phyloP scores from a whole-genome alignment of 2,797 vertebrate species.

The Esox masquinongy region DNA sequence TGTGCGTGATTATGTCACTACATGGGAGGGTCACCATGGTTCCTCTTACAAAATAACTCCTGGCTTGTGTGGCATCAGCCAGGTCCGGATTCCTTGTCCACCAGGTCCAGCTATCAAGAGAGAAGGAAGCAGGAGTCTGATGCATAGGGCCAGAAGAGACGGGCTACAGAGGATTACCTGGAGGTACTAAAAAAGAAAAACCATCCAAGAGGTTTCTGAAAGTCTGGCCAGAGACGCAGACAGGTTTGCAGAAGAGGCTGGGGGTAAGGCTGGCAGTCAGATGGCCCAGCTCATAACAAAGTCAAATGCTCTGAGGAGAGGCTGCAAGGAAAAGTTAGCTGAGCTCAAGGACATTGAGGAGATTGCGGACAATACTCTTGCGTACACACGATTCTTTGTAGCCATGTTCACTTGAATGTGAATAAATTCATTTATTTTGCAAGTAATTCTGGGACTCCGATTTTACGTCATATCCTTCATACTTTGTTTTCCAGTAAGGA shows the following conservation, averaged over 20 bases:
- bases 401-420: too few species aligned
- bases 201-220: constrained; percentile 16
- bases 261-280: constrained; percentile 18
- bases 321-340: constrained; percentile 19
- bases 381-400: too few species aligned
- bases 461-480: too few species aligned
- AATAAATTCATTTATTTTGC: fast-evolving
- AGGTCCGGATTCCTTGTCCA: too few species aligned
- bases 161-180: too few species aligned
- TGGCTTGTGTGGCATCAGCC: neutral
- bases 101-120: constrained; percentile 5
- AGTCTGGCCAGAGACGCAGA: constrained; percentile 16
- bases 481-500: too few species aligned
- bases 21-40: constrained; percentile 9
- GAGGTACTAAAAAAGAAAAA: too few species aligned
- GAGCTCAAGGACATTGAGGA: constrained; percentile 22
- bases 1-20: too few species aligned
- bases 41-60: neutral
- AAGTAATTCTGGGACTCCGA: too few species aligned
- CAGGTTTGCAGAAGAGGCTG: constrained; percentile 22
- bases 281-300: constrained; percentile 15
- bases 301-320: constrained; percentile 27
- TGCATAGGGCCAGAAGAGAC: too few species aligned
- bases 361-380: too few species aligned
- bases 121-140: too few species aligned